These are phyloP conservation scores for Psephotus haematonotus DNA, from an alignment of 2,113 vertebrate species.

Conservation along the genomic window DNA sequence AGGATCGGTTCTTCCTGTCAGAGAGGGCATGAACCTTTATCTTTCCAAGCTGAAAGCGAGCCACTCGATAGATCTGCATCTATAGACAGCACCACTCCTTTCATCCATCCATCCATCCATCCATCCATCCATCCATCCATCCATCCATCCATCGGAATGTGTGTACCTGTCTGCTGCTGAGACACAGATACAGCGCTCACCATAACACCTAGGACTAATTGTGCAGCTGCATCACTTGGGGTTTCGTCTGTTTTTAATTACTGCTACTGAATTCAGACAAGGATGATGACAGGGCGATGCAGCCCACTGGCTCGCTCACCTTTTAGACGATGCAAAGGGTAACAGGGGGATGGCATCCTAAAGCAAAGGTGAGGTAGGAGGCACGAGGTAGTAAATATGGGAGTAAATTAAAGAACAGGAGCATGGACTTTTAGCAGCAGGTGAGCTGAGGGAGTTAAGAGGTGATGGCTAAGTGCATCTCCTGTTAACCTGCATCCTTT, in stretches of 20 bases:
- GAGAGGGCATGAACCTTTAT: not conserved
- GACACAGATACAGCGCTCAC: not conserved
- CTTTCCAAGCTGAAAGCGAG: not conserved
- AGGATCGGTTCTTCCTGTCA: not conserved
- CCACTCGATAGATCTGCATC: not conserved
- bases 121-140: not conserved
- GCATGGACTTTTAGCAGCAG: not conserved
- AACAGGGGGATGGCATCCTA: not conserved
- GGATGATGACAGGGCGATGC: not conserved
- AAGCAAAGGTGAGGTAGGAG: not conserved
- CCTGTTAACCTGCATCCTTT: not conserved
- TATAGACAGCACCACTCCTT: rapidly evolving
- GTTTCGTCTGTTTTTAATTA: not conserved
- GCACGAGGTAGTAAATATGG: rapidly evolving
- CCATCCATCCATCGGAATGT: not conserved
- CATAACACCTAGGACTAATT: not conserved
- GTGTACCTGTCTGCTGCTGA: not conserved
- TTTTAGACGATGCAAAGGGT: not conserved
- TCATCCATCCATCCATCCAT: not conserved
- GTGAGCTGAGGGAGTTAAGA: not conserved
- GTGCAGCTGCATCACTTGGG: not conserved
- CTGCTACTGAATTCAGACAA: not conserved
- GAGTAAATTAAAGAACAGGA: not conserved
- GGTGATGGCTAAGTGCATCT: not conserved
- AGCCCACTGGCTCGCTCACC: not conserved